Conservation (phyloP, 64 coral and sea anemone genomes). For the Montipora capricornis region DNA sequence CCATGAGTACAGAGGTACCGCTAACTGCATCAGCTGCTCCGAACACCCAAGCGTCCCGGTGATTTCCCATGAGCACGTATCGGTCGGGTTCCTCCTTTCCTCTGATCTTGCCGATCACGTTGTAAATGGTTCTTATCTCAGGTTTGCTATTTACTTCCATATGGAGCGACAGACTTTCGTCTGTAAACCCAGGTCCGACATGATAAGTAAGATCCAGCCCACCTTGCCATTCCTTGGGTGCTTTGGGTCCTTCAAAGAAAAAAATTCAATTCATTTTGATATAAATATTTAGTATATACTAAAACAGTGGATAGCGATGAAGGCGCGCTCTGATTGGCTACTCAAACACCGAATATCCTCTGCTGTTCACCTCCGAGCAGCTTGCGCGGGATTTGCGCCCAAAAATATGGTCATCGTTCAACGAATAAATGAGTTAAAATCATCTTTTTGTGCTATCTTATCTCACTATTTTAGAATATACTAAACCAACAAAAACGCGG, state of each 20-base stretch:
- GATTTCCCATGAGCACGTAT: constrained; percentile 94
- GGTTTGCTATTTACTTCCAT: constrained; percentile 55
- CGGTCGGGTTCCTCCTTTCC: constrained; percentile 85
- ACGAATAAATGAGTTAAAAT: too few species aligned
- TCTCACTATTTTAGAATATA: too few species aligned
- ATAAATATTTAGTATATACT: too few species aligned
- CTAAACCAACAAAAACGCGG: too few species aligned
- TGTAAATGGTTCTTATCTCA: constrained; percentile 69
- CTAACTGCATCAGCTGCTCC: constrained; percentile 87
- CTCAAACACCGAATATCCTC: too few species aligned
- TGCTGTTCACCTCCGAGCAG: too few species aligned
- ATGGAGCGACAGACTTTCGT: constrained; percentile 38
- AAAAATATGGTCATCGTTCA: too few species aligned
- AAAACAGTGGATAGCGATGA: too few species aligned
- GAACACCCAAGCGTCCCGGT: constrained; percentile 93
- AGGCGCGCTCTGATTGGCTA: too few species aligned
- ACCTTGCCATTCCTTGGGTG: constrained; percentile 70
- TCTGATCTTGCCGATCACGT: constrained; percentile 85
- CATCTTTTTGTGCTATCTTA: too few species aligned
- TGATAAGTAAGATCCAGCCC: constrained; percentile 55
- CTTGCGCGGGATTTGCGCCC: too few species aligned
- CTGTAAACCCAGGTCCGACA: constrained; percentile 77
- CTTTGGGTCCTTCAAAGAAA: constrained; percentile 57
- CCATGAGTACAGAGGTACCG: constrained; percentile 89
- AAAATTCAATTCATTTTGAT: neutral